Conservation (phyloP, 2,888 invertebrate genomes). For the Muschampia plurimacula region DNA sequence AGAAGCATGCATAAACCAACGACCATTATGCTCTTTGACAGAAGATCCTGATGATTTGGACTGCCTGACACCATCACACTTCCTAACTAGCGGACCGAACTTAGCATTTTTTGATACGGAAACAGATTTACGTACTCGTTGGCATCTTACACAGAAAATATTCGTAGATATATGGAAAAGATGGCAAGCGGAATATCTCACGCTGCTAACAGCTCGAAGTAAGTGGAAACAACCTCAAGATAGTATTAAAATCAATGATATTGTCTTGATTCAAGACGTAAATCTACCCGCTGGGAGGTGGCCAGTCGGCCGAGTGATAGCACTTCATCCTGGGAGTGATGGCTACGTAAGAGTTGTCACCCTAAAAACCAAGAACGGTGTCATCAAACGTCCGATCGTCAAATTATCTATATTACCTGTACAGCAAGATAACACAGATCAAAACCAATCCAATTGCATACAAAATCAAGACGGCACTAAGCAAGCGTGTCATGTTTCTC, state of each 20-base stretch:
- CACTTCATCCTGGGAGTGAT: conserved; percentile 29
- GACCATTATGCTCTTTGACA: conserved; percentile 41
- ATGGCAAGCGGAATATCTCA: conserved; percentile 32
- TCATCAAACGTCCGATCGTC: conserved; percentile 21
- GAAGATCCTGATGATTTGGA: conserved; percentile 41
- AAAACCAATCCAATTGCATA: not conserved
- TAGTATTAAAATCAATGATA: conserved; percentile 27
- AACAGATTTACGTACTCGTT: conserved; percentile 29
- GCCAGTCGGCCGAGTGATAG: conserved; percentile 31
- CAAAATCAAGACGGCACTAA: not conserved
- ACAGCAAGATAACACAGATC: not conserved
- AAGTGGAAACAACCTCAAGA: conserved; percentile 30
- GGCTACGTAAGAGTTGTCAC: conserved; percentile 34
- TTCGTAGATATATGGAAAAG: conserved; percentile 17
- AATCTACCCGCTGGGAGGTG: conserved; percentile 36
- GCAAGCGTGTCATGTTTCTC: conserved; percentile 2
- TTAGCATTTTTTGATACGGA: conserved; percentile 34
- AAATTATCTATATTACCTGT: conserved; percentile 22
- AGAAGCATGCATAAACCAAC: conserved; percentile 43
- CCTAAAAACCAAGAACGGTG: conserved; percentile 33
- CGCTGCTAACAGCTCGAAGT: conserved; percentile 22
- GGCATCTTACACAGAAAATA: conserved; percentile 21
- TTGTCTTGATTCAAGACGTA: conserved; percentile 39
- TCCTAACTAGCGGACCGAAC: conserved; percentile 30
- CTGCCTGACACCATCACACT: conserved; percentile 41